A percentile compares a stretch with the other conserved stretches of the same genome.
These are phyloP conservation scores for Tor tambroides DNA, from an alignment of 2,113 vertebrate genomes.

Conservation along the genomic window DNA sequence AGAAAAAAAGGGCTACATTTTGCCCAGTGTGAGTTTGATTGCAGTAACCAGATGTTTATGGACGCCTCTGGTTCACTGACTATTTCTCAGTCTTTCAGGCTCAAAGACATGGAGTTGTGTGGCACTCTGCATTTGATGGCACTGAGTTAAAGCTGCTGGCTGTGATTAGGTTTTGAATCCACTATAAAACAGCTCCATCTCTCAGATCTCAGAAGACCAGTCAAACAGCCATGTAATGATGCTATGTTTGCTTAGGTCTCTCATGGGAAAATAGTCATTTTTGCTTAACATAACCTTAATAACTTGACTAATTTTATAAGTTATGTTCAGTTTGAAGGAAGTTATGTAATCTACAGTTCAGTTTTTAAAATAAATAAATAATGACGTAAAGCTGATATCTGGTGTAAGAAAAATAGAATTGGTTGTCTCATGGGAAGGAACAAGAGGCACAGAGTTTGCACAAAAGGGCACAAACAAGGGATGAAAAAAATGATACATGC, in stretches of 20 bases:
- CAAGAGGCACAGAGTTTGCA: slow-evolving; percentile 28
- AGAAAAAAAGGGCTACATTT: slow-evolving; percentile 39
- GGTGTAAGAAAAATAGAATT: neutral
- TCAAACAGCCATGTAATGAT: neutral
- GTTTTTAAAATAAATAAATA: too few relatives aligned
- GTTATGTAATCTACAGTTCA: neutral
- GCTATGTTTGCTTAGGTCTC: neutral
- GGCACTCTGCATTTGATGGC: neutral
- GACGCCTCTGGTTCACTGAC: slow-evolving; percentile 44
- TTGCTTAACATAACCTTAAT: slow-evolving; percentile 9
- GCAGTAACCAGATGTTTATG: slow-evolving; percentile 53
- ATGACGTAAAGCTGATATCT: neutral
- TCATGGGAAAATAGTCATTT: neutral
- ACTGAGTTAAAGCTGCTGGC: slow-evolving; percentile 19
- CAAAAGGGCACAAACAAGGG: slow-evolving; percentile 25
- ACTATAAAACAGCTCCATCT: neutral
- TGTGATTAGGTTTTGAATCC: slow-evolving; percentile 8
- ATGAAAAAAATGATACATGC: slow-evolving; percentile 6
- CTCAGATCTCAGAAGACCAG: slow-evolving; percentile 6
- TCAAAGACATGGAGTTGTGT: neutral
- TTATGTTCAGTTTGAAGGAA: neutral
- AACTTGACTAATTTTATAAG: neutral
- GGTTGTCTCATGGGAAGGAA: neutral
- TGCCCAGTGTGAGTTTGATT: slow-evolving; percentile 55
- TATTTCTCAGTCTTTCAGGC: neutral